Evolutionary conservation across 2,797 vertebrate species (phyloP), one percentile per base, ranked within the genome.

Genomic region (Pygocentrus nattereri): DNA sequence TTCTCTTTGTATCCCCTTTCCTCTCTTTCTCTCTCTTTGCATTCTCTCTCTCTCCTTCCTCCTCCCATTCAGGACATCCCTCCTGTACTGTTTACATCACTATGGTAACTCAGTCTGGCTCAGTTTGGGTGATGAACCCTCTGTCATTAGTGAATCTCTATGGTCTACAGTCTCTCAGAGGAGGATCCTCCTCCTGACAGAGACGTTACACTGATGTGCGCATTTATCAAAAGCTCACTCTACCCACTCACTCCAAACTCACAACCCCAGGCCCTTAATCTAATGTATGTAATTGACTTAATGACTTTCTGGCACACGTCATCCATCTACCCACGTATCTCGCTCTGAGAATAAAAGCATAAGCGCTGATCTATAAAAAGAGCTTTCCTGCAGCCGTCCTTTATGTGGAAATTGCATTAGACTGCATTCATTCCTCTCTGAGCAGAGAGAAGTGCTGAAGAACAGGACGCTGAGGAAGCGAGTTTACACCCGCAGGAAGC

Each of bases 341-440:
- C 18, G 62, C 38, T 47, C 13, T 16, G 67, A 67, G 64, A 41
- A 21, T 38, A 67, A 67, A 41, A 7, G n/a, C 69, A 44, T 69
- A 47, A 69, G 67, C 67, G 0, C 38, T 13, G 38, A 44, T 41
- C 68, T 70, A 47, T 70, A 49, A 70, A 47, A 70, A n/a, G 41
- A 70, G 41, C 44, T 27, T 23, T 25, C 21, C 34, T 69, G 6
- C 21, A 47, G 65, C 41, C 11, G 4, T 5, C 41, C n/a, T 7
- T 70, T 49, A 41, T 50, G 41, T 16, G 65, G 34, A 41, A 41
- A 68, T 13, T n/a, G 19, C 65, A 44, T 68, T 68, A 68, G 19
- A 19, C 64, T 41, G 30, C 31, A n/a, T n/a, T 11, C 64, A 61
- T 13, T 61, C 58, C 58, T 61, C 58, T 15, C 8, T 3, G n/a